Base-by-base conservation (phyloP, 1,140 invertebrate genomes). In the Cydia fagiglandana region DNA sequence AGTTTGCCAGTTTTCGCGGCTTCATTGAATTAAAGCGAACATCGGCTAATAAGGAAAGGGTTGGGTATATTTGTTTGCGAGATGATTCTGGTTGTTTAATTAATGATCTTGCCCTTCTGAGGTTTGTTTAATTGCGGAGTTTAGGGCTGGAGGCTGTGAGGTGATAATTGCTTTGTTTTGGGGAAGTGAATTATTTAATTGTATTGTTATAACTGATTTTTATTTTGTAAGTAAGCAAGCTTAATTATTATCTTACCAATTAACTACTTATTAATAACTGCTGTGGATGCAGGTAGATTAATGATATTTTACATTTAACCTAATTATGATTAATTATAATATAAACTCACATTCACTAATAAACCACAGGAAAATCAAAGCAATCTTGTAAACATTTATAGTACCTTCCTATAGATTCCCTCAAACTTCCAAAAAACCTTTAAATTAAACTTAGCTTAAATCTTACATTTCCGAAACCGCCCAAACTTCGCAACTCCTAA, bases 21-120 rank as follows among this genome's bases (percentile, higher is more conserved):
- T 88, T 91, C 91, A 93, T 93, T 93, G 89, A 91, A 93, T 93
- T 91, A 93, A 87, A 84, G 81, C 85, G 83, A 81, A 80, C 83
- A 81, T 81, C 83, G 82, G 84, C 80, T 87, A 88, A 88, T 86
- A 85, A 87, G 76, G 73, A 84, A 78, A 84, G 84, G 88, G 88
- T 89, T 91, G 86, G 91, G 56, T 24, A 90, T 91, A 87, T 87
- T 88, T 88, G 84, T 91, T 90, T 90, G 87, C 83, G 87, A 89
- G 87, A 82, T 88, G 88, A 92, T 92, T 89, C 85, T 83, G 17
- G 77, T 84, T 85, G 74, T 76, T 88, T 92, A 91, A 92, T 92
- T 92, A 92, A 92, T 90, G 85, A 86, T 83, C 89, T 80, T 81
- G 83, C 89, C 89, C 88, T 86, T 81, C 79, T 86, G 84, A 78